Evolutionary conservation across 2,888 invertebrate species (phyloP).

Genomic region (Vanessa cardui): DNA sequence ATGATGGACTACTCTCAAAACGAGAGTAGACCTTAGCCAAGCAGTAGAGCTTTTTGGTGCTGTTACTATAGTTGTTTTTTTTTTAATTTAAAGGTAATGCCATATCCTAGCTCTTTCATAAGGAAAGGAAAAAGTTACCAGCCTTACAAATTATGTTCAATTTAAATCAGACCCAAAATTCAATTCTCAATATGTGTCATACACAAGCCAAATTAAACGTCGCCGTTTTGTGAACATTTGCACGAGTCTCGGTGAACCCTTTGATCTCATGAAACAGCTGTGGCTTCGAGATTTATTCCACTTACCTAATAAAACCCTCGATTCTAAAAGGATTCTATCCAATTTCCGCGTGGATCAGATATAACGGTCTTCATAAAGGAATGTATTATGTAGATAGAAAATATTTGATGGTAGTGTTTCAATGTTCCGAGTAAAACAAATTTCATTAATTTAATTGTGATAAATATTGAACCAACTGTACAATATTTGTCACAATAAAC

Average conservation of each 20-base stretch:
- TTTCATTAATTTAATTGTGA: too few relatives aligned
- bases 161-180: not conserved
- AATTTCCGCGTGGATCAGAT: conserved; percentile 17
- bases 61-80: too few relatives aligned
- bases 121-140: too few relatives aligned
- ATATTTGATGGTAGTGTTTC: not conserved
- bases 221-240: conserved; percentile 1
- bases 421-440: not conserved
- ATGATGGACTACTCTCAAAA: too few relatives aligned
- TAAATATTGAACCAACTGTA: too few relatives aligned
- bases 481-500: too few relatives aligned
- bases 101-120: too few relatives aligned
- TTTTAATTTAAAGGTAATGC: too few relatives aligned
- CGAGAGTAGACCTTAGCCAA: too few relatives aligned
- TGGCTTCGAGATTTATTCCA: conserved; percentile 18
- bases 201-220: not conserved
- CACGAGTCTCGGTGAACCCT: conserved; percentile 9
- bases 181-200: not conserved
- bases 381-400: conserved; percentile 4
- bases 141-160: too few relatives aligned
- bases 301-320: conserved; percentile 21
- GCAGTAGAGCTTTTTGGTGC: too few relatives aligned
- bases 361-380: conserved; percentile 12
- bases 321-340: conserved; percentile 21
- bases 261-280: conserved; percentile 15